A percentile compares a stretch with the other conserved stretches of the same genome.
These are phyloP conservation scores for Atractosteus spatula DNA, from an alignment of 2,113 vertebrate genomes.

Conservation along the genomic window DNA sequence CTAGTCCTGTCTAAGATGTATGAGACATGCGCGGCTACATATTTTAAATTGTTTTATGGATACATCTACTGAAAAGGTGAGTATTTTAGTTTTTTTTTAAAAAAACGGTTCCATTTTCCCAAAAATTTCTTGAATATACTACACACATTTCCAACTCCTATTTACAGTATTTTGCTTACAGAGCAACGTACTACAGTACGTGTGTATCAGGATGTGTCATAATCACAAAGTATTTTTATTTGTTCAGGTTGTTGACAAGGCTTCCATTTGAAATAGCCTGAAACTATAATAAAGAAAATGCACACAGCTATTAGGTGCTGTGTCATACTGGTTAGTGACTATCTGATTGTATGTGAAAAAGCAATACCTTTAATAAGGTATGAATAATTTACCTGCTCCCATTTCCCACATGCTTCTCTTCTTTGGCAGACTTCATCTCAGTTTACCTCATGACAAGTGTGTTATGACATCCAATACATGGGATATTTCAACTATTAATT, in stretches of 20 bases:
- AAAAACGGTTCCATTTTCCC: too few relatives aligned
- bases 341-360: constrained; percentile 51
- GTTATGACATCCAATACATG: constrained; percentile 66
- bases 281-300: constrained; percentile 6
- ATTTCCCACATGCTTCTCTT: constrained; percentile 69
- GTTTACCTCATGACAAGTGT: constrained; percentile 59
- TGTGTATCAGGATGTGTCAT: neutral
- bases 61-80: too few relatives aligned
- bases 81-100: too few relatives aligned
- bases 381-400: constrained; percentile 77
- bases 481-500: constrained; percentile 59
- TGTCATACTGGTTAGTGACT: neutral
- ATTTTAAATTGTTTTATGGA: too few relatives aligned
- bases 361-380: constrained; percentile 60
- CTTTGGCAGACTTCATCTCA: constrained; percentile 63
- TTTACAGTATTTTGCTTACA: too few relatives aligned
- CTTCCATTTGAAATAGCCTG: neutral
- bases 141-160: too few relatives aligned
- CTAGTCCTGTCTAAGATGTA: too few relatives aligned
- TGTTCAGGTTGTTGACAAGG: neutral
- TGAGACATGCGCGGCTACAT: too few relatives aligned
- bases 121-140: too few relatives aligned
- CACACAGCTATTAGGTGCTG: neutral
- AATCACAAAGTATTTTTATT: neutral
- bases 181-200: too few relatives aligned